Conservation (phyloP, 2,888 invertebrate genomes). For the Campoletis raptor region DNA sequence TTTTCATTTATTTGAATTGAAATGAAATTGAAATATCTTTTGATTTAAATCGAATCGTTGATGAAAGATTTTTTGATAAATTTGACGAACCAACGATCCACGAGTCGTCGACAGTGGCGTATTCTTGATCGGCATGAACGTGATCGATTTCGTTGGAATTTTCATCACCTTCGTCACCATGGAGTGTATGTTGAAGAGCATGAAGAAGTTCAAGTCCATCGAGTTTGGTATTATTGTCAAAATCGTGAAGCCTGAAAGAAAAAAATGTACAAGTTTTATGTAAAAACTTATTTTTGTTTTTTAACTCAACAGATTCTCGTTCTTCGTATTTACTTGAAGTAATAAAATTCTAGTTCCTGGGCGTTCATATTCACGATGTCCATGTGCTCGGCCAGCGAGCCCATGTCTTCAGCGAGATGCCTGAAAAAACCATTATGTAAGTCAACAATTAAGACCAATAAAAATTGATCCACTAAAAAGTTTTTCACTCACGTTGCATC, state of each 20-base stretch:
- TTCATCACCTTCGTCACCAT: conserved; percentile 86
- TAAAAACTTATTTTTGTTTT: background rate
- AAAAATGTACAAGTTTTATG: background rate
- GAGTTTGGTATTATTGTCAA: conserved; percentile 94
- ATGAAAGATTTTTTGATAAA: conserved; percentile 2
- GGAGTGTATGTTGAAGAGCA: conserved; percentile 92
- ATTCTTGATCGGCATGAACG: conserved; percentile 65
- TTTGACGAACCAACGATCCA: conserved; percentile 77
- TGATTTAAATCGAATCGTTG: background rate
- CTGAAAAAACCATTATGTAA: conserved; percentile 83
- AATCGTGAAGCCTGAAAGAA: conserved; percentile 91
- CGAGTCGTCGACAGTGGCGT: conserved; percentile 69
- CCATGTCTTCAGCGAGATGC: conserved; percentile 92
- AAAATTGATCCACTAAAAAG: background rate
- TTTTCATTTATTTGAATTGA: background rate
- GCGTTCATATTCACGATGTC: conserved; percentile 91
- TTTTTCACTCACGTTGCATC: conserved; percentile 88
- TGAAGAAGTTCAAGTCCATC: conserved; percentile 96
- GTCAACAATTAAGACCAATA: background rate
- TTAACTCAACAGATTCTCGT: background rate
- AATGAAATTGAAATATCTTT: background rate
- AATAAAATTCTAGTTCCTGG: conserved; percentile 94
- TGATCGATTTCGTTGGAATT: conserved; percentile 78
- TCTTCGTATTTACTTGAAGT: conserved; percentile 88
- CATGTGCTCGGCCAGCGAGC: conserved; percentile 87